Evolutionary conservation across 2,888 invertebrate species (phyloP), one percentile per base, ranked within the genome.

Genomic region (Ophraella communa): DNA sequence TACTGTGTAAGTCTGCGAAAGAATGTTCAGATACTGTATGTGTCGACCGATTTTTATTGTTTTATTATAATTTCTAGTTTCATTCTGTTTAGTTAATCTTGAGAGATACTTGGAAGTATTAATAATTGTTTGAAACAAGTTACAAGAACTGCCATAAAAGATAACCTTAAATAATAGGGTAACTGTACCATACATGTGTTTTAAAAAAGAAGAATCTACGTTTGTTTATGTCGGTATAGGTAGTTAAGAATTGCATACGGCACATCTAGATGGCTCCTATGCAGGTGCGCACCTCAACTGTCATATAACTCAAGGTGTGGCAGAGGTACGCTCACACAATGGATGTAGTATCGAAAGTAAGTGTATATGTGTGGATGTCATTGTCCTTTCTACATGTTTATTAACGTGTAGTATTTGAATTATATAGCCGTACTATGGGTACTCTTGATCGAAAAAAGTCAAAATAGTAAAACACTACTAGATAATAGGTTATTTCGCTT

Each of bases 261-360:
- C 66, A 68, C 68, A 58, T 68, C 66, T 68, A 64, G 68, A 69
- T 65, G 64, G 64, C 68, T 66, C 63, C 67, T 61, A 68, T 70
- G 76, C 76, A 76, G 76, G 75, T 76, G 76, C 75, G 73, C 73
- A 65, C 72, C 69, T 70, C 70, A 71, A 72, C 73, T 74, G 74
- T 76, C 75, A 74, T 73, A 76, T 76, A 76, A 74, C 71, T 76
- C 74, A 76, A 74, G 75, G 76, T 74, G 76, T 74, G 76, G 76
- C 73, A 72, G 27, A 49, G 51, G 35, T 18, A 45, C 47, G 30
- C 47, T 47, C 35, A 49, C 47, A 54, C 64, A 64, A 68, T 58
- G 51, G 45, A 57, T 73, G 73, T n/a, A 8, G 17, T 39, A 39
- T 39, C 39, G 39, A 75, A 76, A 75, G 74, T 71, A 72, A 73